These are phyloP conservation scores for Ophioninae sp. DNA, from an alignment of 2,888 invertebrate genomes.

Conservation along the genomic window DNA sequence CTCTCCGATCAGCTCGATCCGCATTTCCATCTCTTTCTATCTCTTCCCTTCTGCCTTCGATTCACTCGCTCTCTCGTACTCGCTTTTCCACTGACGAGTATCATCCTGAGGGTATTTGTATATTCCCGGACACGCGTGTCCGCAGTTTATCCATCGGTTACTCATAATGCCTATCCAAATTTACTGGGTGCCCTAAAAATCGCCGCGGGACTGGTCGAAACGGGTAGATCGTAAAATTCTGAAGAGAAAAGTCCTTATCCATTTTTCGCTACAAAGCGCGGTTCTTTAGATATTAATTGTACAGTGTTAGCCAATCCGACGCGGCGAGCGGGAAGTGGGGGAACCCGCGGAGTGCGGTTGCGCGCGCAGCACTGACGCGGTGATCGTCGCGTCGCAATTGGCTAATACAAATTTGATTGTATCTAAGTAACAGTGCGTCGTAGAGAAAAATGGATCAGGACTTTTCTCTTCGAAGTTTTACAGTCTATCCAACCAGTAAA, in stretches of 20 bases:
- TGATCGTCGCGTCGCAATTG: not conserved
- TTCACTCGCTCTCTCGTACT: slow-evolving; percentile 27
- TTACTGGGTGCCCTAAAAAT: slow-evolving; percentile 12
- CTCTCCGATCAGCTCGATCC: slow-evolving; percentile 49
- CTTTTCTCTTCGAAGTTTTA: not conserved
- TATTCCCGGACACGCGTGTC: slow-evolving; percentile 72
- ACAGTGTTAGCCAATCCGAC: not conserved
- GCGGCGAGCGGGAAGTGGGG: not conserved
- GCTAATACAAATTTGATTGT: not conserved
- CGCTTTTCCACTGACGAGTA: slow-evolving; percentile 58
- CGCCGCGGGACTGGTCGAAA: not conserved
- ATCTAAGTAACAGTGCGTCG: not conserved
- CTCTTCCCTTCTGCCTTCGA: slow-evolving; percentile 18
- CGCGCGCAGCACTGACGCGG: not conserved
- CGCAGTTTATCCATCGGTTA: slow-evolving; percentile 56
- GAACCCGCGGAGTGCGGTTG: not conserved
- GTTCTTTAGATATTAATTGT: not conserved
- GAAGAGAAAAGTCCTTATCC: not conserved
- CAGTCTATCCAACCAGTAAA: not conserved
- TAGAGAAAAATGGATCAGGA: not conserved
- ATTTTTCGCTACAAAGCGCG: not conserved
- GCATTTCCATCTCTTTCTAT: slow-evolving; percentile 54
- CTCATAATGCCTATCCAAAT: slow-evolving; percentile 45
- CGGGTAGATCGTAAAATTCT: not conserved
- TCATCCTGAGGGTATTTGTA: slow-evolving; percentile 70